Evolutionary conservation across 1,140 invertebrate species (phyloP), one percentile per base, ranked within the genome.

Genomic region (Nasonia longicornis): DNA sequence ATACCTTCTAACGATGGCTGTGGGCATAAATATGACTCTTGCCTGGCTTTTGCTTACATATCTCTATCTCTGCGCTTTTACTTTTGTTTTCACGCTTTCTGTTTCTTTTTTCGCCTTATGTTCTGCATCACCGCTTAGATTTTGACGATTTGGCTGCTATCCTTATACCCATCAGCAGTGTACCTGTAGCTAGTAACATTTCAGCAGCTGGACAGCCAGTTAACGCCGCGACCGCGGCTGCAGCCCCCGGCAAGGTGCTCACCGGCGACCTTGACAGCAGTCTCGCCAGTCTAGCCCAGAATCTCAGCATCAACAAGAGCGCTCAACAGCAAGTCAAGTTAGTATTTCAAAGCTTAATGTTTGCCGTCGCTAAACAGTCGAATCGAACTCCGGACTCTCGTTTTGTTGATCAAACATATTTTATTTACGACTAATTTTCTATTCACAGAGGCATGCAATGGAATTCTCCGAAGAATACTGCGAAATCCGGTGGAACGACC

Each of bases 191-290:
- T 84, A 85, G 85, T 86, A 82, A 87, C 84, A 80, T 88, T 89
- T 85, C 86, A 88, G 87, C 87, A 87, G 84, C 88, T 81, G 89
- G 89, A 82, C 92, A 92, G 82, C 92, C 64, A 91, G 80, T 88
- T 88, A 63, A 89, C 90, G 52, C 64, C 2, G 75, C 80, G 31
- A 58, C 81, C 20, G 66, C 83, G 35, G 70, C 79, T 31, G 82
- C 89, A 70, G 83, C 85, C 85, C 92, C 91, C 70, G 93, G 93
- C 35, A 96, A 95, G 89, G 94, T 98, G 81, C 92, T 98, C 82
- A 97, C 96, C 29, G 96, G 96, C 74, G 97, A 98, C 91, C 92
- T 98, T 86, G 97, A 98, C 89, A 96, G 96, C 78, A 98, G 96
- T 86, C 93, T 98, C 69, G 96, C 96, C 73, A 95, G 94, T 79